A percentile compares a stretch with the other conserved stretches of the same genome.
phyloP scores from a whole-genome alignment of 2,888 invertebrate genomes.

The Oligia strigilis region DNA sequence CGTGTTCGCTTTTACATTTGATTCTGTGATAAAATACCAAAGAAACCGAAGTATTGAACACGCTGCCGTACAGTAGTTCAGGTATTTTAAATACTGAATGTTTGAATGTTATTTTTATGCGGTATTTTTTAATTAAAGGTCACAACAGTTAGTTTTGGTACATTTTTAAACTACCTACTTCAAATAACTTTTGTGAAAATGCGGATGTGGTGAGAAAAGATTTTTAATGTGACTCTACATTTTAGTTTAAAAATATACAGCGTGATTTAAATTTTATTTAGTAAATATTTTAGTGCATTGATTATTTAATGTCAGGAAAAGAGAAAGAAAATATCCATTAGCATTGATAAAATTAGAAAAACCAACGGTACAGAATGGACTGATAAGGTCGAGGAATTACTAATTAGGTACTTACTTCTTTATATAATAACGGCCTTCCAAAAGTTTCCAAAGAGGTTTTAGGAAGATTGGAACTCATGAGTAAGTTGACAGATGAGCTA shows the following conservation, averaged over 20 bases:
- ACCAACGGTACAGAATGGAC: constrained; percentile 1
- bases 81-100: constrained; percentile 34
- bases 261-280: background rate
- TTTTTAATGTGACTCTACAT: constrained; percentile 25
- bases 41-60: constrained; percentile 54
- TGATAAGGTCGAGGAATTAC: constrained; percentile 24
- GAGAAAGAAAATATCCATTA: constrained; percentile 22
- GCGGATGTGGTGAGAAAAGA: constrained; percentile 33
- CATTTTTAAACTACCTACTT: constrained; percentile 31
- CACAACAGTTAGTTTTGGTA: constrained; percentile 21
- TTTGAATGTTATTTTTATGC: constrained; percentile 45
- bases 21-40: constrained; percentile 65
- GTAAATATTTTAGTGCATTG: background rate
- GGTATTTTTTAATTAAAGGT: constrained; percentile 55
- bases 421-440: constrained; percentile 6
- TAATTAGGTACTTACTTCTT: background rate
- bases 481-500: constrained; percentile 75
- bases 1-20: constrained; percentile 62
- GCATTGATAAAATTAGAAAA: constrained; percentile 31
- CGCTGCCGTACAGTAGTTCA: constrained; percentile 46
- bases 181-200: constrained; percentile 44
- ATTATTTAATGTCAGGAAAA: background rate
- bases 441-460: constrained; percentile 42
- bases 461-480: constrained; percentile 60
- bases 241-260: constrained; percentile 23